Base-by-base conservation (phyloP, 64 coral and sea anemone genomes). In the Dendronephthya gigantea region DNA sequence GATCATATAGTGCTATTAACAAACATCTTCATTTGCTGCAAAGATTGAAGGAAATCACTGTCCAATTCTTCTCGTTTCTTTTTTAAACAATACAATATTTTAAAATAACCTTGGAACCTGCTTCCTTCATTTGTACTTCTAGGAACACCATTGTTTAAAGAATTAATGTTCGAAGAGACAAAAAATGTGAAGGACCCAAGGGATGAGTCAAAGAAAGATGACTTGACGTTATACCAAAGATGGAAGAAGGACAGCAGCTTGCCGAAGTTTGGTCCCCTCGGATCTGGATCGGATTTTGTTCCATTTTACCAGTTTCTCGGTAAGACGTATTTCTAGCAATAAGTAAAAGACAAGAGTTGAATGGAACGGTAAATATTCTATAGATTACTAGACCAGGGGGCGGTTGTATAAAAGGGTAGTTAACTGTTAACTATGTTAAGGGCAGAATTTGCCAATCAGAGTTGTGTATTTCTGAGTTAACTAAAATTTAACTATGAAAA, bases 91-190 rank as follows among this genome's bases (percentile, higher is more conserved):
- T n/a, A n/a, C n/a, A n/a, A n/a, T n/a, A n/a, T n/a, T n/a, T n/a
- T n/a, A n/a, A n/a, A n/a, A n/a, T n/a, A n/a, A n/a, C n/a, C n/a
- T n/a, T n/a, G n/a, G n/a, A n/a, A n/a, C n/a, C n/a, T n/a, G n/a
- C n/a, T n/a, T n/a, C n/a, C n/a, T n/a, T n/a, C n/a, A n/a, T n/a
- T 22, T 58, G 13, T 58, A 15, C 4, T 58, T 58, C 22, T 16
- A 58, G 51, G 51, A 15, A 75, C 27, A 14, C 94, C 94, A 50
- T 86, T 96, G 2, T 72, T 96, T 31, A 88, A 96, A 76, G 90
- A 83, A 22, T 86, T 86, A 12, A 89, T 96, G 23, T 93, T 92
- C 68, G 91, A 96, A 50, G 94, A 89, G 66, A 87, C 91, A 22
- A 90, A 93, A 82, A 85, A 90, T 82, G 94, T 75, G 12, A 16